Evolutionary conservation across 1,140 invertebrate genomes (phyloP), one percentile per base, ranked within the genome.

Genomic region (Philaenus spumarius): DNA sequence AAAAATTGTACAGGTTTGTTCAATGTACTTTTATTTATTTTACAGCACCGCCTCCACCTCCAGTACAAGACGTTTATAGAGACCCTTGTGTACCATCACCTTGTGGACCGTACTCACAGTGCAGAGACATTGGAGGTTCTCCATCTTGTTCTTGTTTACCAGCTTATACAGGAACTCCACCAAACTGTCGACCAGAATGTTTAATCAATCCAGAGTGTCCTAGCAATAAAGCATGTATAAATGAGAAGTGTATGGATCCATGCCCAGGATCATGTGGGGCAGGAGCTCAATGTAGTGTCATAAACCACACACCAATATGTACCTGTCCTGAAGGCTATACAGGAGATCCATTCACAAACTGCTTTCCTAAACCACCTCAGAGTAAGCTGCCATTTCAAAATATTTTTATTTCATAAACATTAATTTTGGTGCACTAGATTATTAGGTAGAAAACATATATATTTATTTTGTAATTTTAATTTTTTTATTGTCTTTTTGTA

Each of bases 21-120:
- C 19, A 15, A 42, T 3, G 3, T 30, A 30, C 26, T 30, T 40
- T 40, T 40, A n/a, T n/a, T n/a, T n/a, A 45, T 40, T 40, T 14
- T 22, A 12, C 47, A 46, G 11, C 63, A 43, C 61, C 69, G 50
- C 53, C 39, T 14, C 67, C 66, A 39, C 64, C 64, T 58, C 52
- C 57, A 46, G 59, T 63, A 46, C 58, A 55, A 43, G 46, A 55
- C 20, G 52, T 46, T 51, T 23, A 64, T 1, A 39, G 39, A 55
- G 74, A 78, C 55, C 80, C 73, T 24, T 75, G 77, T 57, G 58
- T 72, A 47, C 73, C 78, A 30, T 78, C 77, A n/a, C 77, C 78
- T 14, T 80, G 79, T 67, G 80, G 80, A 14, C 69, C 73, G 0
- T 76, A 79, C 60, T 73, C 79, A 2, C 65, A 75, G 39, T 82